Percentiles rank a stretch among this genome's conserved stretches.
Evolutionary conservation across 2,797 vertebrate species (phyloP).

Genomic region (Zenarchopterus dispar): DNA sequence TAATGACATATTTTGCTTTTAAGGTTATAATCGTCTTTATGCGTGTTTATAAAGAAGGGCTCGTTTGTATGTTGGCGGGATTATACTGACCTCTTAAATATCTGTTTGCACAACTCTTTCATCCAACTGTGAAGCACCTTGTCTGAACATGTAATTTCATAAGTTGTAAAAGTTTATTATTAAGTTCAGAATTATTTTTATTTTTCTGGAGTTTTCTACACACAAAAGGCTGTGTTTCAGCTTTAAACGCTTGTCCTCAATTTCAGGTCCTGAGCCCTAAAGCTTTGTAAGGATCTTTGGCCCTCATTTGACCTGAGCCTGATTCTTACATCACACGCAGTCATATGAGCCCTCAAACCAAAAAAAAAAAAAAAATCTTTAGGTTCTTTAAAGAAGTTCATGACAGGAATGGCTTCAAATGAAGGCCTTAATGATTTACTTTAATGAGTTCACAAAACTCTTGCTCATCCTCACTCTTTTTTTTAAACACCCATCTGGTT

Average conservation of each 20-base stretch:
- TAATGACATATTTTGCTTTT: no score
- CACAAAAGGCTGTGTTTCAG: constrained; percentile 2
- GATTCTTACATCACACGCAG: constrained; percentile 39
- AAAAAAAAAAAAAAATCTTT: neutral
- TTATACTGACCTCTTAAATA: no score
- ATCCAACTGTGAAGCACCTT: no score
- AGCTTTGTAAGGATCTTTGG: constrained; percentile 28
- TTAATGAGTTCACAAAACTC: neutral
- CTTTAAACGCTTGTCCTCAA: constrained; percentile 2
- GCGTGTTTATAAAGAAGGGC: no score
- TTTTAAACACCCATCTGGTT: neutral
- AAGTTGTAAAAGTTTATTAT: no score
- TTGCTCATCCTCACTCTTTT: no score
- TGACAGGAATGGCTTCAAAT: neutral
- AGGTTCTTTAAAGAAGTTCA: constrained; percentile 15
- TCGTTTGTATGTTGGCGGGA: no score
- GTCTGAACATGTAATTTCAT: no score
- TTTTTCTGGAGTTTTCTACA: constrained; percentile 11
- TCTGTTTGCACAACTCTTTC: no score
- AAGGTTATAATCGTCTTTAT: no score
- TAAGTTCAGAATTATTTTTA: neutral
- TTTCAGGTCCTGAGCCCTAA: constrained; percentile 21
- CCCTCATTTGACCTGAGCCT: constrained; percentile 40
- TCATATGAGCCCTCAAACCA: constrained; percentile 47
- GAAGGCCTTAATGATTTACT: neutral